Evolutionary conservation across 2,888 invertebrate species (phyloP).

Genomic region (Leucoptera coffeella): DNA sequence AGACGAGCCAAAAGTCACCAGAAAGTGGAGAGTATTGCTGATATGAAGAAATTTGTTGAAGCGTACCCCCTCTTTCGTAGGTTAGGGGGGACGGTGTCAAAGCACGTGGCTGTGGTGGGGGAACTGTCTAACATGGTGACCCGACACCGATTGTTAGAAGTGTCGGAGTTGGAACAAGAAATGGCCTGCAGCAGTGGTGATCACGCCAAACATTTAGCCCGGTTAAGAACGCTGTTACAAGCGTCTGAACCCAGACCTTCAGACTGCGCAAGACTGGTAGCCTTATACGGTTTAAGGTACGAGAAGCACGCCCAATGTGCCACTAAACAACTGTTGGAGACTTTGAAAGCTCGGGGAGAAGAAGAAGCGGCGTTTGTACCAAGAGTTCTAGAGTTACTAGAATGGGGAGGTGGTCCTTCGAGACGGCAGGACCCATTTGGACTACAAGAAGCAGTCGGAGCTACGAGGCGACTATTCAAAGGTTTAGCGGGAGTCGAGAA

Average conservation of each 20-base stretch:
- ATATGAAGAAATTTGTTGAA: constrained; percentile 98
- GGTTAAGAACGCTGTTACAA: neutral
- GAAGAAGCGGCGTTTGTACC: constrained; percentile 1
- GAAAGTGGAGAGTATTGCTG: constrained; percentile 95
- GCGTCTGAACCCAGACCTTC: constrained; percentile 53
- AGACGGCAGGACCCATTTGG: constrained; percentile 81
- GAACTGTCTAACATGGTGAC: constrained; percentile 85
- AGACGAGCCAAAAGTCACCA: constrained; percentile 91
- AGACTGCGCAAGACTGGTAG: constrained; percentile 84
- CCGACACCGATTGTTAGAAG: constrained; percentile 72
- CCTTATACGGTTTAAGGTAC: constrained; percentile 90
- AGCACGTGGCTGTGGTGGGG: constrained; percentile 95
- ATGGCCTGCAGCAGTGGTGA: constrained; percentile 84
- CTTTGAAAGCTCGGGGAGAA: constrained; percentile 50
- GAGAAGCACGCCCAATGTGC: constrained; percentile 80
- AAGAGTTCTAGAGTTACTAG: constrained; percentile 58
- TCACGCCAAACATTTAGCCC: constrained; percentile 64
- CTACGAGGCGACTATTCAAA: constrained; percentile 86
- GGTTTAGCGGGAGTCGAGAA: constrained; percentile 96
- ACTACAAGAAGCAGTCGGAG: constrained; percentile 77
- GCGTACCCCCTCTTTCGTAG: constrained; percentile 93
- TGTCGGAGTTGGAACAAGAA: constrained; percentile 92
- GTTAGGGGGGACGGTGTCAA: constrained; percentile 92
- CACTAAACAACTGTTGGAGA: constrained; percentile 61
- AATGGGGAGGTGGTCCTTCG: constrained; percentile 80